Evolutionary conservation across 2,888 invertebrate species (phyloP), one percentile per base, ranked within the genome.

Genomic region (Drosophila gaucha): DNA sequence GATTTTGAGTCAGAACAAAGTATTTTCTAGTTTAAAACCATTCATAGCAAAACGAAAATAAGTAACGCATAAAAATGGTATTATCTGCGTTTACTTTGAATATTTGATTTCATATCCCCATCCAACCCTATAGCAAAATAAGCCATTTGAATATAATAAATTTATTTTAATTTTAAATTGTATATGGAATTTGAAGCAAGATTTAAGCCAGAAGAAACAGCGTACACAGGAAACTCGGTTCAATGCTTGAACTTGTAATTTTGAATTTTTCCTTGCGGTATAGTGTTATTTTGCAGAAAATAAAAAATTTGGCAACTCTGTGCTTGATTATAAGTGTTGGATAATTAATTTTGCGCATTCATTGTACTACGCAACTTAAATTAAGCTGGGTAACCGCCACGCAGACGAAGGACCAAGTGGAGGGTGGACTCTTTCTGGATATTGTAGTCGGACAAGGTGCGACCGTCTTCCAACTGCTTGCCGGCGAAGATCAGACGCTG

Each of bases 371-470:
- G 1, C 8, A 24, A n/a, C n/a, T n/a, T n/a, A n/a, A n/a, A 76
- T 77, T 69, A 89, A 82, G 49, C 80, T 76, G 60, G 68, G 82
- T 70, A 96, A 31, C 97, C 93, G 0, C 97, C 97, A 0, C 96
- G 67, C 9, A 62, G 30, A 57, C 74, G 72, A 14, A 73, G 46
- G n/a, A 73, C 72, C 64, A 74, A 58, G 14, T 73, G 72, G 0
- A 73, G 56, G 3, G 72, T 72, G 0, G 72, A 72, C 49, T 72
- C 72, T 63, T 72, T 72, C 4, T 72, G 72, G 6, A 72, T 72
- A 6, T 72, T 72, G 24, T 72, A 72, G 2, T 72, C 72, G 0
- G 73, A 73, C 1, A 73, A n/a, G 6, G 73, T 73, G 6, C 73
- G 74, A 6, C 74, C 73, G 64, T 73, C 73, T 5, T 73, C 73